Percentiles rank a stretch among this genome's conserved stretches.
These are phyloP conservation scores for Lydus trimaculatus DNA, from an alignment of 2,888 invertebrate genomes.

Conservation along the genomic window DNA sequence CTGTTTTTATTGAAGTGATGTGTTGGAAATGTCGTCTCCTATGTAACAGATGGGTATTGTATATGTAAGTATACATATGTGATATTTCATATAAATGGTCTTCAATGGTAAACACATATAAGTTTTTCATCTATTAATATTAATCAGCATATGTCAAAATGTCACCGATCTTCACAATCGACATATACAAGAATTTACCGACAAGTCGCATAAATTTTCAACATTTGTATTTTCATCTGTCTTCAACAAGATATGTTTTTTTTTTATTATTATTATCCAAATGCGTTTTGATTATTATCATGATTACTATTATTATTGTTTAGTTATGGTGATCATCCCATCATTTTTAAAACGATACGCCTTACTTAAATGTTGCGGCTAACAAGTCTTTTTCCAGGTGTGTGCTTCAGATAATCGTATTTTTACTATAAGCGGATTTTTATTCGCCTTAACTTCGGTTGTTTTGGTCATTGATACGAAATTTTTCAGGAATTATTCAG, in stretches of 20 bases:
- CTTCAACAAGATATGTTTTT: not conserved
- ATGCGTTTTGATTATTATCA: not conserved
- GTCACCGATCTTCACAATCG: slow-evolving; percentile 40
- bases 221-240: slow-evolving; percentile 24
- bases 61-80: not conserved
- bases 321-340: too few relatives aligned
- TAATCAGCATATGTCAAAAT: slow-evolving; percentile 45
- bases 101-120: slow-evolving; percentile 26
- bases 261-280: not conserved
- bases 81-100: slow-evolving; percentile 12
- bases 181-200: slow-evolving; percentile 39
- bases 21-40: not conserved
- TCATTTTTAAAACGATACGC: too few relatives aligned
- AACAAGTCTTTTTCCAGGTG: too few relatives aligned
- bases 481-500: too few relatives aligned
- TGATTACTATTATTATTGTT: not conserved
- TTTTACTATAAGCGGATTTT: too few relatives aligned
- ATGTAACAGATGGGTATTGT: not conserved
- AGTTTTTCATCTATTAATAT: slow-evolving; percentile 39
- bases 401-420: too few relatives aligned
- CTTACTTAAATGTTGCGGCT: too few relatives aligned
- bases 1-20: slow-evolving; percentile 3
- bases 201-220: slow-evolving; percentile 23
- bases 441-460: too few relatives aligned
- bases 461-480: too few relatives aligned